These are phyloP conservation scores for Tenrec ecaudatus DNA, from an alignment of 2,113 vertebrate species.

Conservation along the genomic window DNA sequence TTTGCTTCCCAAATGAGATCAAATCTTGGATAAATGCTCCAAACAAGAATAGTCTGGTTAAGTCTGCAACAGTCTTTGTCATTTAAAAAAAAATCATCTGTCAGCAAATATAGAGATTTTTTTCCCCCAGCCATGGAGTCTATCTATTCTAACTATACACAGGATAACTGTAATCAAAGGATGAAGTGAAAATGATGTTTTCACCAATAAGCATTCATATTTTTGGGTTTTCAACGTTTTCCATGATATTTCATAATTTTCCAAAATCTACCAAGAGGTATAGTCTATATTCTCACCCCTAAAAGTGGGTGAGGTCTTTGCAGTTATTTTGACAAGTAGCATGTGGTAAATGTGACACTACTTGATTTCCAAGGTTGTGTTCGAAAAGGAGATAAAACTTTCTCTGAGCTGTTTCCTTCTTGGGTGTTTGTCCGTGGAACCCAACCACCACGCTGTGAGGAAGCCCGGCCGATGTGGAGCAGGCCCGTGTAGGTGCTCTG, in stretches of 20 bases:
- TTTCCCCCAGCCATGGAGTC: not conserved
- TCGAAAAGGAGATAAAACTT: not conserved
- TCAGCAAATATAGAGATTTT: constrained; percentile 5
- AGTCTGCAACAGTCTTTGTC: constrained; percentile 13
- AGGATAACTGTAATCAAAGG: not conserved
- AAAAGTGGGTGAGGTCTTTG: not conserved
- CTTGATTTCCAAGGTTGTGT: not conserved
- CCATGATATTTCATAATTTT: not conserved
- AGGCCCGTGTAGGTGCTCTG: not conserved
- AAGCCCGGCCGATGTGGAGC: not conserved
- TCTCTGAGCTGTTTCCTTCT: not conserved
- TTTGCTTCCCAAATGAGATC: constrained; percentile 14
- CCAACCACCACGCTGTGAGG: not conserved
- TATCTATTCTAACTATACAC: not conserved
- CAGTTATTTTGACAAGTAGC: not conserved
- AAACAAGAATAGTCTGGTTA: constrained; percentile 29
- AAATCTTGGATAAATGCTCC: constrained; percentile 23
- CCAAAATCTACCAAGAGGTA: not conserved
- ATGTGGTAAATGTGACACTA: not conserved
- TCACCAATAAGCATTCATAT: not conserved
- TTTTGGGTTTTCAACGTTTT: not conserved
- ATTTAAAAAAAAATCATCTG: constrained; percentile 49
- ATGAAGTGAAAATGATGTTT: not conserved
- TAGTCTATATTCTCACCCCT: not conserved
- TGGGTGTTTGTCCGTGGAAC: not conserved